Evolutionary conservation across 1,140 invertebrate genomes (phyloP), one percentile per base, ranked within the genome.

Genomic region (Grapholita molesta): DNA sequence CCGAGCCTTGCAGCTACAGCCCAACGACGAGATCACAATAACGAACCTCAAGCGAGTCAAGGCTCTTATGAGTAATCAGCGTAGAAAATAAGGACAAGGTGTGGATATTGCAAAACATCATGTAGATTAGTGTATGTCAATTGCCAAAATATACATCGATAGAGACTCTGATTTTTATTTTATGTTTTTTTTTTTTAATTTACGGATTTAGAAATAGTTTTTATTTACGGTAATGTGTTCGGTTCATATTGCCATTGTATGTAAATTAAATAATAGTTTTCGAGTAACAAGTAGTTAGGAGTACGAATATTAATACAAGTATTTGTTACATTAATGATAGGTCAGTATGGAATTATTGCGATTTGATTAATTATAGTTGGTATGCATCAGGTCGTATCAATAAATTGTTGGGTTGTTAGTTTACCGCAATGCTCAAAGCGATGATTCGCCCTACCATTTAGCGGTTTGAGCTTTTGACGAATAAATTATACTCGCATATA

Each of bases 1-100:
- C 68, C 94, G 95, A 78, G 97, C 98, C 0, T 92, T 99, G 42
- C 92, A 94, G 70, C 91, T 99, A 4, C 95, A 97, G 78, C 97
- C 98, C 0, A 95, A 96, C 66, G 97, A 99, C 89, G 93, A 94
- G 23, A 97, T 97, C 24, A 98, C 97, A 18, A 92, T 97, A 76
- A 96, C 95, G 66, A 99, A 99, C 92, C 93, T 99, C 18, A 95
- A 96, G 81, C 97, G 98, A 92, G 93, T 99, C 72, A 83, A 84
- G 72, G 75, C 86, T 48, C 72, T 90, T 24, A 91, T 90, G 83
- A 73, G 88, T 82, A 86, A 91, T 64, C 77, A 89, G 74, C 81
- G 79, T 66, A 86, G 78, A 73, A 89, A 83, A 79, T 85, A 86
- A 79, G 57, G 38, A 25, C 30, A 75, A 21, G 38, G 69, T 66